Conservation (phyloP, 2,888 invertebrate species). For the Rhopalosiphum nymphaeae region DNA sequence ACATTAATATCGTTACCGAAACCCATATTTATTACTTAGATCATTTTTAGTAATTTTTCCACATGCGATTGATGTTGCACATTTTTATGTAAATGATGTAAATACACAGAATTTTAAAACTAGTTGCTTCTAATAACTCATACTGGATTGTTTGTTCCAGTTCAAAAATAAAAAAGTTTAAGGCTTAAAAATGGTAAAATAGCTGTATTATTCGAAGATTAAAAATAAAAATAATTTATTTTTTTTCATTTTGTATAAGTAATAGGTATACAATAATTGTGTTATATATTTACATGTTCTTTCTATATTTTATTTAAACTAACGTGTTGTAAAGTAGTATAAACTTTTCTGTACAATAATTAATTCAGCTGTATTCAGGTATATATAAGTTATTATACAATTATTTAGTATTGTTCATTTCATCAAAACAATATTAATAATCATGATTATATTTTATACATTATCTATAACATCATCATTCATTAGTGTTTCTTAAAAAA, state of each 20-base stretch:
- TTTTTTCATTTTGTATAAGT: neutral
- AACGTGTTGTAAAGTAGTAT: neutral
- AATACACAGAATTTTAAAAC: neutral
- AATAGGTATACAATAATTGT: neutral
- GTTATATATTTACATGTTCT: neutral
- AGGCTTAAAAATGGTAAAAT: neutral
- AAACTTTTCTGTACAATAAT: neutral
- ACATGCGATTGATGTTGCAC: neutral
- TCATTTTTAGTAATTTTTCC: neutral
- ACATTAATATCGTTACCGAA: too few relatives aligned
- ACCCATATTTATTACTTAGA: neutral
- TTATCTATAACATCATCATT: neutral
- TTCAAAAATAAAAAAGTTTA: too few relatives aligned
- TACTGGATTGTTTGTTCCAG: neutral
- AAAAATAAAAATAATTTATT: neutral
- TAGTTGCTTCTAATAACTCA: neutral
- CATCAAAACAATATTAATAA: neutral
- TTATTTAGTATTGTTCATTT: neutral
- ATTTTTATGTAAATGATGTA: too few relatives aligned
- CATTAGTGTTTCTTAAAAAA: neutral
- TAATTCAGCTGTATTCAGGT: constrained; percentile 10
- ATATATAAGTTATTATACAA: neutral
- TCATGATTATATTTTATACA: neutral
- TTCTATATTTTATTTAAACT: constrained; percentile 8
- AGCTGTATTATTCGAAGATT: neutral